These are phyloP conservation scores for Avahi laniger DNA, from an alignment of 2,797 vertebrate species.

Conservation along the genomic window DNA sequence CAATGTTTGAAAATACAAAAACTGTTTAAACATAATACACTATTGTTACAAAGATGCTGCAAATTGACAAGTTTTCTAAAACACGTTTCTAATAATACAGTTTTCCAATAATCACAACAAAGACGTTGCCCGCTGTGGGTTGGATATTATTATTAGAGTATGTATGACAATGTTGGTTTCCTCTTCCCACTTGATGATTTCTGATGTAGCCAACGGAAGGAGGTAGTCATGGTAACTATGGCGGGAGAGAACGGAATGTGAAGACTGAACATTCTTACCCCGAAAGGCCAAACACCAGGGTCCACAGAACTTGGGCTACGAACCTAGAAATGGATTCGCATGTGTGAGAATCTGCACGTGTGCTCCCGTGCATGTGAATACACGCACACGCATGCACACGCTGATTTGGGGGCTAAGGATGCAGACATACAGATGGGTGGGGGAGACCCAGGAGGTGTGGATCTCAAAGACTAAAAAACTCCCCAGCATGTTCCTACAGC, in stretches of 20 bases:
- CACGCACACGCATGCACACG: no score
- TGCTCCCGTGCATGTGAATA: rapidly evolving
- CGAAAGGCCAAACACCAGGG: neutral
- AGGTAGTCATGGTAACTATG: conserved; percentile 45
- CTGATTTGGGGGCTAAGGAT: neutral
- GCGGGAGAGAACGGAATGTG: neutral
- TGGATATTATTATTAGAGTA: neutral
- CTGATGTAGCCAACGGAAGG: neutral
- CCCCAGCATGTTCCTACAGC: neutral
- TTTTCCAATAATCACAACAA: neutral
- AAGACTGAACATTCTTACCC: conserved; percentile 4
- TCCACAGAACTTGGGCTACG: neutral
- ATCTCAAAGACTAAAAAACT: neutral
- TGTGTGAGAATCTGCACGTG: neutral
- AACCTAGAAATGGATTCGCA: neutral
- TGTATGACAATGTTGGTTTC: neutral
- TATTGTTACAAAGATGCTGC: neutral
- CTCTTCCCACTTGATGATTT: conserved; percentile 15
- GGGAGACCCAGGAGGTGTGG: neutral
- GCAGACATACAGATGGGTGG: neutral
- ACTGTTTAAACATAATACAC: neutral
- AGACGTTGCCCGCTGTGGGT: neutral
- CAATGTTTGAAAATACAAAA: neutral
- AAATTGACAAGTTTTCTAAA: neutral
- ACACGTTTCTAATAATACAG: neutral